Evolutionary conservation across 2,888 invertebrate species (phyloP).

Genomic region (Entomobrya multifasciata): DNA sequence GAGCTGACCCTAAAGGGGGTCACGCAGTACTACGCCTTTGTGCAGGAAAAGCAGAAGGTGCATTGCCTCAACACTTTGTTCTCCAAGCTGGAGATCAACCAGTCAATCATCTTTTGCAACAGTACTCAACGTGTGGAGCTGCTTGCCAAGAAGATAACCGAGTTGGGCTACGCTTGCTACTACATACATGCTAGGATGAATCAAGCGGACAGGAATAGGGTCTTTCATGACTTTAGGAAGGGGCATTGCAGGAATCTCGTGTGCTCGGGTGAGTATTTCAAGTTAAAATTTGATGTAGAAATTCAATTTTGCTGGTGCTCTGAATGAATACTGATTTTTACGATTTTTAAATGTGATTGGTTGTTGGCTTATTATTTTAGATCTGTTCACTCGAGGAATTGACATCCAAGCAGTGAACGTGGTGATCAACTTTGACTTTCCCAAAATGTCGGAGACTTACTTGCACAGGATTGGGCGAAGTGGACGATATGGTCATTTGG

Average conservation of each 20-base stretch:
- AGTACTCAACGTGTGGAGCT: constrained; percentile 99
- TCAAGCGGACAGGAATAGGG: constrained; percentile 98
- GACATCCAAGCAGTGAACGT: constrained; percentile 99
- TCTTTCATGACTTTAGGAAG: constrained; percentile 99
- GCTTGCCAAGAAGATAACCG: constrained; percentile 99
- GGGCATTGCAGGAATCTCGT: constrained; percentile 98
- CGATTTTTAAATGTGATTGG: too few species aligned
- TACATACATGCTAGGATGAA: constrained; percentile 99
- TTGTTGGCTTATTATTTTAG: too few species aligned
- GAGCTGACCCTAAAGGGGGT: constrained; percentile 99
- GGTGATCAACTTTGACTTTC: constrained; percentile 99
- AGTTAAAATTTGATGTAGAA: too few species aligned
- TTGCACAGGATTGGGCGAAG: constrained; percentile 99
- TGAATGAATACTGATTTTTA: too few species aligned
- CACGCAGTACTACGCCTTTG: constrained; percentile 99
- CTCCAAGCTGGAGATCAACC: constrained; percentile 99
- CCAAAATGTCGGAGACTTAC: constrained; percentile 99
- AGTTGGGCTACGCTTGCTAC: constrained; percentile 99
- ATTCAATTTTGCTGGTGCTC: too few species aligned
- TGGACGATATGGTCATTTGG: constrained; percentile 98
- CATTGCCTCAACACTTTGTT: constrained; percentile 99
- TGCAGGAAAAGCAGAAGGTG: constrained; percentile 99
- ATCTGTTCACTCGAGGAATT: constrained; percentile 99
- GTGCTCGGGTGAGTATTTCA: constrained; percentile 83
- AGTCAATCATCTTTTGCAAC: constrained; percentile 99